phyloP scores from a whole-genome alignment of 2,113 vertebrate species.

The Gallinago media region DNA sequence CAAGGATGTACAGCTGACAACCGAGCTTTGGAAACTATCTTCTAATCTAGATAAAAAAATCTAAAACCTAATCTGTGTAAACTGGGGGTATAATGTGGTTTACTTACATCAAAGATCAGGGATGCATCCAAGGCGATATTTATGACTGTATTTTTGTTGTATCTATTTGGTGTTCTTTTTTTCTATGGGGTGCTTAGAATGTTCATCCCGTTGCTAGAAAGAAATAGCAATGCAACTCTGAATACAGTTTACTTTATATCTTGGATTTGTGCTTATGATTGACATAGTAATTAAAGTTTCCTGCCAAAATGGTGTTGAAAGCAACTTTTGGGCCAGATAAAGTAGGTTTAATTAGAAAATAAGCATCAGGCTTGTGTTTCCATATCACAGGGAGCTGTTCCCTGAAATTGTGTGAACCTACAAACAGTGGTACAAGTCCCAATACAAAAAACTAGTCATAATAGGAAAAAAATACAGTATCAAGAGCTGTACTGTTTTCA shows the following conservation, averaged over 20 bases:
- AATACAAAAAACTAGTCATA: neutral
- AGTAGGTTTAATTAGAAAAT: slow-evolving; percentile 32
- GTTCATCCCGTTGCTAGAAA: neutral
- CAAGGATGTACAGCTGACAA: neutral
- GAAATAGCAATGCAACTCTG: neutral
- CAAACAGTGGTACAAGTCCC: neutral
- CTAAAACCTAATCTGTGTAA: neutral
- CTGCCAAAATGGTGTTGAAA: slow-evolving; percentile 7
- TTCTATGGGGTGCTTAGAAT: neutral
- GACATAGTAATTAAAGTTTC: slow-evolving; percentile 10
- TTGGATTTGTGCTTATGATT: neutral
- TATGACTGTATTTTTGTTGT: neutral
- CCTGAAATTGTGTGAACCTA: neutral
- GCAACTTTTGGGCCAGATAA: neutral
- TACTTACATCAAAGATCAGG: neutral
- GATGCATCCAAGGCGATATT: neutral
- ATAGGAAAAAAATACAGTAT: neutral
- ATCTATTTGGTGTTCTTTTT: neutral
- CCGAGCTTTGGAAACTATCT: neutral
- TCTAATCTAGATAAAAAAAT: neutral
- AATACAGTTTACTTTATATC: neutral
- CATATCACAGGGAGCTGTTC: neutral
- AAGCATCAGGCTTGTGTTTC: neutral
- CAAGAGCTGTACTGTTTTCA: neutral
- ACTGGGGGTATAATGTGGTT: neutral